These are phyloP conservation scores for Benitochromis conjunctus DNA, from an alignment of 2,113 vertebrate genomes.

Conservation along the genomic window DNA sequence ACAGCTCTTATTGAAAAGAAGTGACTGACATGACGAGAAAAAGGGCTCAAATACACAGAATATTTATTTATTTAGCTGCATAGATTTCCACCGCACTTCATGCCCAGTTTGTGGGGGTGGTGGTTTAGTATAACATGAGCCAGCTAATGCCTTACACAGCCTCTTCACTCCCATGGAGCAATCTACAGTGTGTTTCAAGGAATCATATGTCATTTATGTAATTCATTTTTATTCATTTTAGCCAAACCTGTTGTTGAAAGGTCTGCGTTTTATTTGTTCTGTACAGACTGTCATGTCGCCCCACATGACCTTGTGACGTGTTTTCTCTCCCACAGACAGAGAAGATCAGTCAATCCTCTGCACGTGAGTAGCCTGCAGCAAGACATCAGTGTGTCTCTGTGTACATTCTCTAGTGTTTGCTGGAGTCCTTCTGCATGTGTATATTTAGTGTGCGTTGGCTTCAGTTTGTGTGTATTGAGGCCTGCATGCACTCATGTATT, in stretches of 20 bases:
- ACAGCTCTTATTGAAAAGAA: not conserved
- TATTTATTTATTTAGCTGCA: not conserved
- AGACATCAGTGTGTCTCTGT: not conserved
- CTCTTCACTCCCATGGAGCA: not conserved
- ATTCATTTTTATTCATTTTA: not conserved
- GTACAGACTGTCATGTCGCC: not conserved
- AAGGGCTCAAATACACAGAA: not conserved
- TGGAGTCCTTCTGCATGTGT: not conserved
- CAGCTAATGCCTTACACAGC: not conserved
- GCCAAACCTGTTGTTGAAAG: not conserved
- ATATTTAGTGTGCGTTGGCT: not conserved
- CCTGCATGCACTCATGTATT: not conserved
- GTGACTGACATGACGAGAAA: not conserved
- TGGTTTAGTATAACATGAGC: constrained; percentile 2
- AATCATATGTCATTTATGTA: not conserved
- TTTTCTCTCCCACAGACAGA: constrained; percentile 74
- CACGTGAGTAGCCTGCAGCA: constrained; percentile 79
- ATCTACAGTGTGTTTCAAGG: not conserved
- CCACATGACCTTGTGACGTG: not conserved
- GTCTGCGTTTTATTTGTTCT: not conserved
- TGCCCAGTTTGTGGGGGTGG: not conserved
- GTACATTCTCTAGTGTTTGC: not conserved
- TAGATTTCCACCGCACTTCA: not conserved
- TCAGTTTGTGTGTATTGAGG: not conserved
- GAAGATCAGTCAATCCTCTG: constrained; percentile 91